A percentile compares a stretch with the other conserved stretches of the same genome.
Evolutionary conservation across 1,140 invertebrate species (phyloP).

Genomic region (Drosophila varians): DNA sequence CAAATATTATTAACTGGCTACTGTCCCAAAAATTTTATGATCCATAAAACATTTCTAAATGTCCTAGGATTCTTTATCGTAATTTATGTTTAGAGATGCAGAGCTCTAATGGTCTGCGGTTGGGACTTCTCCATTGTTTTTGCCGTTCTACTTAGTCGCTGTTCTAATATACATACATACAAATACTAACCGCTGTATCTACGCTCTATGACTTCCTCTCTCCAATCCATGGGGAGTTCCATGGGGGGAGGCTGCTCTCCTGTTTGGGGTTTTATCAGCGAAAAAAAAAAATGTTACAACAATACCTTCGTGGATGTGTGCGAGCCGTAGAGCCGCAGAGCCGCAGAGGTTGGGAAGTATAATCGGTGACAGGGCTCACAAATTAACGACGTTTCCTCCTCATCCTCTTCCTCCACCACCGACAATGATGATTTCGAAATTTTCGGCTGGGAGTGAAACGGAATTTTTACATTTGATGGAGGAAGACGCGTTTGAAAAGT

Average conservation of each 20-base stretch:
- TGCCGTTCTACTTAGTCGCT: slow-evolving; percentile 70
- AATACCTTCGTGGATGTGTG: slow-evolving; percentile 7
- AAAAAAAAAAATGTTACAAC: slow-evolving; percentile 42
- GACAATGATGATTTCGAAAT: slow-evolving; percentile 47
- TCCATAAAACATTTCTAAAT: background rate
- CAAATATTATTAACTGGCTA: background rate
- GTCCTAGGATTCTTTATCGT: background rate
- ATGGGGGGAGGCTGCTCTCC: slow-evolving; percentile 25
- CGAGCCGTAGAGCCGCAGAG: background rate
- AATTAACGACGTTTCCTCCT: slow-evolving; percentile 41
- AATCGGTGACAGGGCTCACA: slow-evolving; percentile 54
- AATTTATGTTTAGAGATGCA: background rate
- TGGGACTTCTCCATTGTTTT: slow-evolving; percentile 46
- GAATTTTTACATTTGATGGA: slow-evolving; percentile 26
- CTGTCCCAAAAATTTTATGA: background rate
- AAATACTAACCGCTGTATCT: slow-evolving; percentile 48
- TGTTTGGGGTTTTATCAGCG: slow-evolving; percentile 45
- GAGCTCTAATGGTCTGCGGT: background rate
- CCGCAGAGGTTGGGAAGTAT: slow-evolving; percentile 20
- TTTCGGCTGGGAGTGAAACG: slow-evolving; percentile 40
- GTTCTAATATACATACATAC: slow-evolving; percentile 35
- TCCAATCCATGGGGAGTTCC: slow-evolving; percentile 3
- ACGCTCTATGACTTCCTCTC: slow-evolving; percentile 61
- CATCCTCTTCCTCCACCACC: slow-evolving; percentile 10
- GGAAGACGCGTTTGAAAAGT: slow-evolving; percentile 27